Conservation (phyloP, 1,140 invertebrate species). For the roundworm (Caenorhabditis elegans) region DNA sequence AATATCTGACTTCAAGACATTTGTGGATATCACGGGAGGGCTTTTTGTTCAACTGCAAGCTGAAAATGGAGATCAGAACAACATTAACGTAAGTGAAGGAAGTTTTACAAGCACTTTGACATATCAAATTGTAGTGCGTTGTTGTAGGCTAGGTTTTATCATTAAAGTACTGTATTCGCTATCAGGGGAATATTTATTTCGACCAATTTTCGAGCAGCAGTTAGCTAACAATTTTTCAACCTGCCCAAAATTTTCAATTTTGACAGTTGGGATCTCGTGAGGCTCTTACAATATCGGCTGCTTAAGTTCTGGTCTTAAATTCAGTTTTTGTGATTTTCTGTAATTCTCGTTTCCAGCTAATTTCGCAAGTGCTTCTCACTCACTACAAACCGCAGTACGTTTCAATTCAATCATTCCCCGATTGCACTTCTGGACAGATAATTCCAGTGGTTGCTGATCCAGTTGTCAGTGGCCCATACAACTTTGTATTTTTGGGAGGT, state of each 20-base stretch:
- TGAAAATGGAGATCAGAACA: background rate
- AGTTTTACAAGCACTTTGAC: too few species aligned
- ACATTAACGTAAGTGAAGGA: background rate
- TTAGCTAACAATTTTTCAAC: too few species aligned
- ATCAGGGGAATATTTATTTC: too few species aligned
- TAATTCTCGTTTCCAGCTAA: background rate
- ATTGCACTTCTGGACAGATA: background rate
- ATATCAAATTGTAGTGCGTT: too few species aligned
- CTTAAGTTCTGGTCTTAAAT: too few species aligned
- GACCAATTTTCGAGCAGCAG: too few species aligned
- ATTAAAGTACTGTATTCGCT: too few species aligned
- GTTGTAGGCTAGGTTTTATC: too few species aligned
- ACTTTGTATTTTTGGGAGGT: conserved; percentile 2
- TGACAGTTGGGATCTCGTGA: too few species aligned
- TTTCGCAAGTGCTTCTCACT: background rate
- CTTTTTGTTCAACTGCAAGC: background rate
- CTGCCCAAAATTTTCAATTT: too few species aligned
- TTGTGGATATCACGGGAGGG: background rate
- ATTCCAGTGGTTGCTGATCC: background rate
- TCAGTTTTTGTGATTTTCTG: too few species aligned
- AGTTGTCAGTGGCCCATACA: background rate
- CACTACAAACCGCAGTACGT: conserved; percentile 14
- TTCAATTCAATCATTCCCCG: background rate
- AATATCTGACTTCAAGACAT: background rate
- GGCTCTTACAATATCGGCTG: too few species aligned